A percentile compares a stretch with the other conserved stretches of the same genome.
phyloP scores from a whole-genome alignment of 2,888 invertebrate genomes.

The Anagyrus pseudococci region DNA sequence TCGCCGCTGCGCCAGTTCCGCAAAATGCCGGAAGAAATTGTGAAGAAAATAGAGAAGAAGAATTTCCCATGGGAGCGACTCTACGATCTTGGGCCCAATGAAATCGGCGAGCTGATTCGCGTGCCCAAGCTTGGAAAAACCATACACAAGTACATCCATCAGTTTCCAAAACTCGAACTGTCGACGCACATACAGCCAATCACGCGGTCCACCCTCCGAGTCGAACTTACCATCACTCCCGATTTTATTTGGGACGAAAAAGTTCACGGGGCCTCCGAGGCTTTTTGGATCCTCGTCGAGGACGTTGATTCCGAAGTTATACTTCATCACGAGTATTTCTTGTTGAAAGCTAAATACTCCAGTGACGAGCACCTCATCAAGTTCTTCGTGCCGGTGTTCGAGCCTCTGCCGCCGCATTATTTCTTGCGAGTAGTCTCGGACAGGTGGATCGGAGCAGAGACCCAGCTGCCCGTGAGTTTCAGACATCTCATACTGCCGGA shows the following conservation, averaged over 20 bases:
- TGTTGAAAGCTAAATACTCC: conserved; percentile 93
- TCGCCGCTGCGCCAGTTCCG: conserved; percentile 96
- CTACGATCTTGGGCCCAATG: conserved; percentile 95
- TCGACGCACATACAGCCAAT: conserved; percentile 98
- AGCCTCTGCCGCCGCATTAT: conserved; percentile 98
- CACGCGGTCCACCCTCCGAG: conserved; percentile 88
- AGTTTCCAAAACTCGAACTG: conserved; percentile 94
- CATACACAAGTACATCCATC: conserved; percentile 94
- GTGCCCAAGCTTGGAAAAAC: conserved; percentile 93
- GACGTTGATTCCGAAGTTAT: conserved; percentile 89
- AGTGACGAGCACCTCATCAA: conserved; percentile 95
- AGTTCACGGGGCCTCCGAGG: conserved; percentile 80
- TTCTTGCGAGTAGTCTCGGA: conserved; percentile 91
- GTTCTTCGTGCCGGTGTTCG: conserved; percentile 98
- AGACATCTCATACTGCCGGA: conserved; percentile 96
- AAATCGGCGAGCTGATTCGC: conserved; percentile 92
- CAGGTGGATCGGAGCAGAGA: conserved; percentile 94
- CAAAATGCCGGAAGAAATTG: conserved; percentile 96
- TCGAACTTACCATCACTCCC: conserved; percentile 96
- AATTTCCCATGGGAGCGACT: conserved; percentile 93
- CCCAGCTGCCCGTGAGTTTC: conserved; percentile 95
- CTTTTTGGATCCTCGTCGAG: conserved; percentile 88
- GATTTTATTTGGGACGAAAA: conserved; percentile 99
- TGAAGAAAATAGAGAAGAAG: conserved; percentile 98
- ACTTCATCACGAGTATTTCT: conserved; percentile 88